Percentiles rank a stretch among this genome's conserved stretches.
phyloP scores from a whole-genome alignment of 2,113 vertebrate species.

The Riparia riparia region DNA sequence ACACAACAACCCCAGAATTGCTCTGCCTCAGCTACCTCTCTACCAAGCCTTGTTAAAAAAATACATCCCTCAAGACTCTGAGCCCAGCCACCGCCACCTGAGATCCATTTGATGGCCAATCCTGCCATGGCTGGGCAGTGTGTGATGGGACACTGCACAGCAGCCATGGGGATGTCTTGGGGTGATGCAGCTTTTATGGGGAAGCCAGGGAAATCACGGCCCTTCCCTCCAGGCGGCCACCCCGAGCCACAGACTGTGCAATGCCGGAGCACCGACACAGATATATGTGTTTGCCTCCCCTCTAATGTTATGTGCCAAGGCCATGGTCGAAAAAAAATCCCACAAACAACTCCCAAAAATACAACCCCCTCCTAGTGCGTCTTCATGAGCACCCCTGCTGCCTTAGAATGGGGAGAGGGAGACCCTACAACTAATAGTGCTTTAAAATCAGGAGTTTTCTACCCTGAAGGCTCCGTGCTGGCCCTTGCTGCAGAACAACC shows the following conservation, averaged over 20 bases:
- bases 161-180: not conserved
- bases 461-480: not conserved
- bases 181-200: not conserved
- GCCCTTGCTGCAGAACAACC: not conserved
- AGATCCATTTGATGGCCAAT: not conserved
- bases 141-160: not conserved
- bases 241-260: not conserved
- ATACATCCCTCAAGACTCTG: not conserved
- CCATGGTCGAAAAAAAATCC: not conserved
- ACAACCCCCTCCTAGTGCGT: not conserved
- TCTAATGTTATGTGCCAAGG: not conserved
- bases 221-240: not conserved
- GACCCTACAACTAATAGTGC: not conserved
- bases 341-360: not conserved
- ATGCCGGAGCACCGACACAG: not conserved
- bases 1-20: not conserved
- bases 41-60: not conserved
- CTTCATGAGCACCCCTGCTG: not conserved
- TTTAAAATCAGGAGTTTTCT: not conserved
- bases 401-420: not conserved
- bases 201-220: accelerated
- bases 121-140: not conserved
- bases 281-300: not conserved
- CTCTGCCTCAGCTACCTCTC: not conserved
- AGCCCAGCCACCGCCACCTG: not conserved